Evolutionary conservation across 2,888 invertebrate species (phyloP).

Genomic region (Hylaea fasciaria): DNA sequence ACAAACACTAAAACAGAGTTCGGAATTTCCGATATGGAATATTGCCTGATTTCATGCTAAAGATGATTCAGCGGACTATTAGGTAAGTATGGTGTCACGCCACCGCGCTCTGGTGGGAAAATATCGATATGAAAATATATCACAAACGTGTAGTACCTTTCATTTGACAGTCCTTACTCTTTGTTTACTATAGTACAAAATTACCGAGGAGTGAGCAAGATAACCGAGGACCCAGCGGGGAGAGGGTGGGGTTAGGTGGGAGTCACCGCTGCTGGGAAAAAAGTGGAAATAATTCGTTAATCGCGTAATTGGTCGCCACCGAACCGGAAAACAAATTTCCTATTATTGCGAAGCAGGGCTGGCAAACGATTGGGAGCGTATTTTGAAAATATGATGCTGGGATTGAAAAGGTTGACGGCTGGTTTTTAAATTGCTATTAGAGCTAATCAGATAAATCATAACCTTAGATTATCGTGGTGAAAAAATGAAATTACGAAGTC

Average conservation of each 20-base stretch:
- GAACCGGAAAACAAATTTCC: conserved; percentile 86
- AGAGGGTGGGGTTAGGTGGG: conserved; percentile 24
- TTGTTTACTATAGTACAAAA: conserved; percentile 26
- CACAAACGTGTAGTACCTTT: not conserved
- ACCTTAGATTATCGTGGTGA: too few relatives aligned
- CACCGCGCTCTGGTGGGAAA: too few relatives aligned
- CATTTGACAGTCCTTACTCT: conserved; percentile 12
- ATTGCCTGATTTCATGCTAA: too few relatives aligned
- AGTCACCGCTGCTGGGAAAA: conserved; percentile 56
- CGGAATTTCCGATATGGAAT: too few relatives aligned
- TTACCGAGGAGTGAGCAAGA: conserved; percentile 55
- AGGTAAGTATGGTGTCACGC: too few relatives aligned
- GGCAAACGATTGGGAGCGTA: conserved; percentile 37
- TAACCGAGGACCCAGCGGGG: conserved; percentile 34
- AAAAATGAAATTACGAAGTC: too few relatives aligned
- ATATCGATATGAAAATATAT: too few relatives aligned
- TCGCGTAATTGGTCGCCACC: conserved; percentile 84
- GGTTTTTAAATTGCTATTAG: too few relatives aligned
- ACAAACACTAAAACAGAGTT: too few relatives aligned
- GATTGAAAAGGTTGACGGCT: too few relatives aligned
- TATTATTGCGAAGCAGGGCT: conserved; percentile 77
- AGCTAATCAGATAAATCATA: too few relatives aligned
- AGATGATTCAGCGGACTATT: too few relatives aligned
- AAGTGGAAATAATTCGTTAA: conserved; percentile 85
- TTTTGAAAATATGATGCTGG: not conserved